phyloP scores from a whole-genome alignment of 2,113 vertebrate genomes.

The Lagopus muta region DNA sequence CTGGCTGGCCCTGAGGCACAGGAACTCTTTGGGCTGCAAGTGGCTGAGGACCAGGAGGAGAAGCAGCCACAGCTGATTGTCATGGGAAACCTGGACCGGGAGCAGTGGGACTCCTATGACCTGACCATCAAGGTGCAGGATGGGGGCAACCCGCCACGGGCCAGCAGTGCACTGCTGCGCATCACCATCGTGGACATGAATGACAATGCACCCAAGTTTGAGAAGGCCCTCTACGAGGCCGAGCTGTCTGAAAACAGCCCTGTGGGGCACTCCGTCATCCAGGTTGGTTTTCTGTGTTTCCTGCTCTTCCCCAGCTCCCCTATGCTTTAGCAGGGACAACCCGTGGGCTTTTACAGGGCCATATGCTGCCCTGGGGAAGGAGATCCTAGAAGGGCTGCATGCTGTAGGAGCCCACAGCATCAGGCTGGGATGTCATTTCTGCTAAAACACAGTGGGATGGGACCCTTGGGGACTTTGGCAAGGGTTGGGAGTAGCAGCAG shows the following conservation, averaged over 20 bases:
- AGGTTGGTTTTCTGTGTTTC: conserved; percentile 77
- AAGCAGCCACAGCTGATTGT: conserved; percentile 95
- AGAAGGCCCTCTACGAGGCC: conserved; percentile 88
- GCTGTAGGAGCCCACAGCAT: background rate
- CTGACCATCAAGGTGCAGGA: conserved; percentile 95
- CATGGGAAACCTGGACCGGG: conserved; percentile 93
- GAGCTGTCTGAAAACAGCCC: conserved; percentile 94
- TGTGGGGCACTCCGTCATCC: conserved; percentile 91
- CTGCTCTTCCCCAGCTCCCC: background rate
- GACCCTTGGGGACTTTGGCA: rapidly evolving
- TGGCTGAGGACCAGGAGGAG: conserved; percentile 90
- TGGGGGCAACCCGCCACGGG: conserved; percentile 86
- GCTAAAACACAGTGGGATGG: rapidly evolving
- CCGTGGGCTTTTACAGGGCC: rapidly evolving
- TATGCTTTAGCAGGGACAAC: background rate
- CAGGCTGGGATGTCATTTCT: background rate
- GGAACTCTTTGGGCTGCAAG: conserved; percentile 92
- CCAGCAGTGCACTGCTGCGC: conserved; percentile 91
- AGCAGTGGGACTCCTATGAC: conserved; percentile 95
- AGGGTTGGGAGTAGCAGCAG: rapidly evolving
- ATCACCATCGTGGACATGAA: conserved; percentile 96
- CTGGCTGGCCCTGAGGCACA: conserved; percentile 84
- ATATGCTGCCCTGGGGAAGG: rapidly evolving
- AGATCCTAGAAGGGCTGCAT: background rate
- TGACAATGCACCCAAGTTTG: conserved; percentile 93